Conservation (phyloP, 2,888 invertebrate species). For the Neocrepidodera transversa region DNA sequence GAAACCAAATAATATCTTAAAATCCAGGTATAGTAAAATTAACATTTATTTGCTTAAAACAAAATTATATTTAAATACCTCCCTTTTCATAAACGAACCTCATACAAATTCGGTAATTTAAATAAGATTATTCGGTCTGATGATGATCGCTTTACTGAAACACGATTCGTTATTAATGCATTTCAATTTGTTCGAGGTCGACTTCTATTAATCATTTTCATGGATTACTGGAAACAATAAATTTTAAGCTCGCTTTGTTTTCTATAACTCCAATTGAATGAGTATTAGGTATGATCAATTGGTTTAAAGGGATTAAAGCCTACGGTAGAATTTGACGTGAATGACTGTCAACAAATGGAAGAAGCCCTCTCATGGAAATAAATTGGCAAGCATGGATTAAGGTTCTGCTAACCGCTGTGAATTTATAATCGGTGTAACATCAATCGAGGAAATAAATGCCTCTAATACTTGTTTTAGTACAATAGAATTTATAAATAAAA, state of each 20-base stretch:
- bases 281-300: slow-evolving; percentile 27
- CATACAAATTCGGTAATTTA: neutral
- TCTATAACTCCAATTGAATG: slow-evolving; percentile 25
- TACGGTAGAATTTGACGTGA: slow-evolving; percentile 20
- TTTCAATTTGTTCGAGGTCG: slow-evolving; percentile 19
- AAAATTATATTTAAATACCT: neutral
- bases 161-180: slow-evolving; percentile 26
- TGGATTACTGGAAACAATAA: slow-evolving; percentile 29
- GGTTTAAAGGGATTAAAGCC: slow-evolving; percentile 26
- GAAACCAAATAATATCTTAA: too few relatives aligned
- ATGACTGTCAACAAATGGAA: slow-evolving; percentile 24
- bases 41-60: neutral
- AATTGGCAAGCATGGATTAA: slow-evolving; percentile 14
- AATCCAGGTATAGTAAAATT: too few relatives aligned
- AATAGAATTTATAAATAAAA: too few relatives aligned
- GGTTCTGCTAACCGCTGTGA: neutral
- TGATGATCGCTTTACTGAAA: slow-evolving; percentile 14
- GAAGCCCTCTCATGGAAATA: slow-evolving; percentile 17
- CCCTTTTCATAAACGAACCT: slow-evolving; percentile 3
- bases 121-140: slow-evolving; percentile 7
- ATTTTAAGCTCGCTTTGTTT: slow-evolving; percentile 29
- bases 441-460: neutral
- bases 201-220: slow-evolving; percentile 28
- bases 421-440: slow-evolving; percentile 11
- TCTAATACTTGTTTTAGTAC: too few relatives aligned